These are phyloP conservation scores for Geodia barretti DNA, from an alignment of 37 sponge, comb jelly and placozoan genomes.

Conservation along the genomic window DNA sequence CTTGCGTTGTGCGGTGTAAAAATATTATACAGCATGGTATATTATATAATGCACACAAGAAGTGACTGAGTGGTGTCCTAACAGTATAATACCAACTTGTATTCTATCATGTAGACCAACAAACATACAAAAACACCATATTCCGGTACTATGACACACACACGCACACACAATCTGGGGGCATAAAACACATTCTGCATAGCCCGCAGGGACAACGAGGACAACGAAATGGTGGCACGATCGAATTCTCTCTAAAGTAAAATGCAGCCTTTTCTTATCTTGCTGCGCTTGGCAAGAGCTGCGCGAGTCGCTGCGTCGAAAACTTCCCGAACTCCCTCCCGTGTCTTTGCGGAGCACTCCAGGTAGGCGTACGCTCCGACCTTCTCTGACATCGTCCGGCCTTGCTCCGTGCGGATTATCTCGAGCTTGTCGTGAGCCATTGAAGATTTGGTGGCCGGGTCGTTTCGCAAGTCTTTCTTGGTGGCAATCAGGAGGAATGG, in stretches of 20 bases:
- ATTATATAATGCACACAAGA: too few relatives aligned
- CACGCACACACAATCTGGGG: too few relatives aligned
- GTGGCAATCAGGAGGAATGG: constrained; percentile 76
- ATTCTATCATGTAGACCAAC: too few relatives aligned
- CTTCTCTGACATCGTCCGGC: constrained; percentile 63
- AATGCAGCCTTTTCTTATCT: constrained; percentile 42
- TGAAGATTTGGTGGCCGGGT: constrained; percentile 61
- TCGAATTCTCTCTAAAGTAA: constrained; percentile 16
- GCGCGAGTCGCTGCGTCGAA: constrained; percentile 61
- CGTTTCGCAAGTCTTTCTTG: constrained; percentile 67
- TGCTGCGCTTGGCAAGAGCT: constrained; percentile 35
- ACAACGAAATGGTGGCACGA: not conserved
- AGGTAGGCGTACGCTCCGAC: constrained; percentile 70
- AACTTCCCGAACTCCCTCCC: constrained; percentile 77
- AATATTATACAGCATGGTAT: too few relatives aligned
- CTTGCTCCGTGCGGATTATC: constrained; percentile 38
- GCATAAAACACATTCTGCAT: not conserved
- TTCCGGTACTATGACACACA: too few relatives aligned
- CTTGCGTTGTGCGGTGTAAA: too few relatives aligned
- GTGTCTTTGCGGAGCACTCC: constrained; percentile 75
- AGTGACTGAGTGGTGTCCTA: too few relatives aligned
- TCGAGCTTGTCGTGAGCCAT: constrained; percentile 54
- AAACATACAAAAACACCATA: too few relatives aligned
- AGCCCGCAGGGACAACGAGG: too few relatives aligned
- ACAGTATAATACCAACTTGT: too few relatives aligned